Conservation (phyloP, 2,113 vertebrate species). For the Oenanthe oenanthe region DNA sequence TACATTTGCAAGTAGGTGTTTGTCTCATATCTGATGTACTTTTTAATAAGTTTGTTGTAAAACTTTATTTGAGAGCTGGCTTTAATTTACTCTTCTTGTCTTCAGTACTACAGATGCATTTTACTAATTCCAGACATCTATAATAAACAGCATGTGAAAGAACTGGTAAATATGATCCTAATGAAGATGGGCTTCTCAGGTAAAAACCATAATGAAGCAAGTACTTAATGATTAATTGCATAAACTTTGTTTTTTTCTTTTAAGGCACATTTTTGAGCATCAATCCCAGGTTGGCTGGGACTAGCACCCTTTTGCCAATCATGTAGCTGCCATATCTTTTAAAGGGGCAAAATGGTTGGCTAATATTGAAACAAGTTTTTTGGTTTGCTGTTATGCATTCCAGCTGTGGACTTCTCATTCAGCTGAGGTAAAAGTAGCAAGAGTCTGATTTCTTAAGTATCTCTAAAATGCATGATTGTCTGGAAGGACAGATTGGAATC, state of each 20-base stretch:
- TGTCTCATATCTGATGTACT: not conserved
- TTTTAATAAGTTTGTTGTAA: not conserved
- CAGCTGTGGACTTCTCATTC: not conserved
- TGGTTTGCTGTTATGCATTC: not conserved
- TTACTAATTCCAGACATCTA: slow-evolving; percentile 95
- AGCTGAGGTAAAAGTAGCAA: not conserved
- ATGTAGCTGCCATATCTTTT: not conserved
- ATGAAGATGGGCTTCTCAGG: slow-evolving; percentile 97
- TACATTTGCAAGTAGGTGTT: not conserved
- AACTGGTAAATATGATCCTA: slow-evolving; percentile 93
- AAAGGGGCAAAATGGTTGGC: not conserved
- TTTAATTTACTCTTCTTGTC: slow-evolving; percentile 29
- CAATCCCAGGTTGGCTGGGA: not conserved
- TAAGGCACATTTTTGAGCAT: not conserved
- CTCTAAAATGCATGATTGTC: not conserved
- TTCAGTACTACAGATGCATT: slow-evolving; percentile 97
- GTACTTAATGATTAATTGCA: not conserved
- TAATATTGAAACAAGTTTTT: not conserved
- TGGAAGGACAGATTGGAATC: not conserved
- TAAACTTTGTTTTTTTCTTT: not conserved
- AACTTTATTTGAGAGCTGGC: not conserved
- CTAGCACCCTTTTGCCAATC: not conserved
- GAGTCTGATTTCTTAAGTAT: not conserved
- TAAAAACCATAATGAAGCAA: slow-evolving; percentile 60
- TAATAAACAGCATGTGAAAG: slow-evolving; percentile 94